Evolutionary conservation across 2,888 invertebrate genomes (phyloP), one percentile per base, ranked within the genome.

Genomic region (Crioceris asparagi): DNA sequence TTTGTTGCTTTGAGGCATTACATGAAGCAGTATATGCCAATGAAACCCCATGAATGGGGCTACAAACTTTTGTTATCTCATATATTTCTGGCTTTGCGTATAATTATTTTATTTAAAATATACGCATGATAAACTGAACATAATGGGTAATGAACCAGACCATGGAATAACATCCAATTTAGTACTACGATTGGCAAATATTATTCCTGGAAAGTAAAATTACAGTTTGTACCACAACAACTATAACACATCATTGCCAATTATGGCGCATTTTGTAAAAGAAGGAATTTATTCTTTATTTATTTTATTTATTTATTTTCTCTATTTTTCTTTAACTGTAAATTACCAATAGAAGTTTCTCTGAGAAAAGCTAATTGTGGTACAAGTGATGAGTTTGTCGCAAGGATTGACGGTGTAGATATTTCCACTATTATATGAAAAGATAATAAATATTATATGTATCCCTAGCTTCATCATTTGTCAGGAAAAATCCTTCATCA

Each of bases 391-490:
- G n/a, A n/a, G n/a, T n/a, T n/a, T n/a, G n/a, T 29, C 11, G n/a
- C 11, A n/a, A 12, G 14, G 6, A 11, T 11, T 29, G 14, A 29
- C 11, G 29, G 29, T 29, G 29, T 29, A 6, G 29, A 29, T 15
- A 29, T 41, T 14, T 39, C 35, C n/a, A 25, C 27, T 4, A 17
- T 39, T 17, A 15, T 30, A 6, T 31, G 38, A 35, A 35, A 29
- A 21, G 15, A 36, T 29, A 40, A 36, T 21, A 40, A 40, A 30
- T 29, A n/a, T n/a, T n/a, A n/a, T n/a, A 32, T 37, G 32, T 37
- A n/a, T n/a, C 32, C 14, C 14, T 40, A 6, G 12, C 27, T n/a
- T 40, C 40, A n/a, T 19, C 37, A 17, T 40, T 32, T 40, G 32
- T 19, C 14, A 34, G 37, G 16, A 35, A 38, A 32, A 26, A 32